Evolutionary conservation across 2,888 invertebrate genomes (phyloP).

Genomic region (Mesodorylaimus sp.): DNA sequence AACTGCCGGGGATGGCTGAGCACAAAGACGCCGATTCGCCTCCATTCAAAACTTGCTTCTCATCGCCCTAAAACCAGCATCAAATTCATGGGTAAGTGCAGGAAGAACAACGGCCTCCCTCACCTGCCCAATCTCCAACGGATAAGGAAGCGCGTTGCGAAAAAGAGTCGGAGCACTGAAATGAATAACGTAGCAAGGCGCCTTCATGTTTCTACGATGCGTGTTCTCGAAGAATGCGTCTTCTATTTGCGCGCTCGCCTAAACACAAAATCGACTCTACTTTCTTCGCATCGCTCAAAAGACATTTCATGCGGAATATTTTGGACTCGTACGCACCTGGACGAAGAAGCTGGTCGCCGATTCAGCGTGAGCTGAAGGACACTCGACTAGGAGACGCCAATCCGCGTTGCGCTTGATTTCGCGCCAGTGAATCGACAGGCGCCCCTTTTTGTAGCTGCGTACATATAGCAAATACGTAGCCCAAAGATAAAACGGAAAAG

Average conservation of each 20-base stretch:
- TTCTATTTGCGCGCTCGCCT: conserved; percentile 61
- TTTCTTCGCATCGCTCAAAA: too few species aligned
- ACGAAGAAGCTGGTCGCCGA: too few species aligned
- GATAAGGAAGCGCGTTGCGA: conserved; percentile 69
- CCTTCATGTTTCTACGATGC: conserved; percentile 55
- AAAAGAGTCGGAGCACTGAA: conserved; percentile 69
- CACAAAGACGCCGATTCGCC: conserved; percentile 22
- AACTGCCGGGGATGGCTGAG: conserved; percentile 23
- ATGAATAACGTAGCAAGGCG: conserved; percentile 63
- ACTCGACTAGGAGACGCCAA: too few species aligned
- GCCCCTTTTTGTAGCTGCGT: too few species aligned
- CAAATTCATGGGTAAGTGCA: not conserved
- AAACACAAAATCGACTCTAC: too few species aligned
- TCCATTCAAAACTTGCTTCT: conserved; percentile 18
- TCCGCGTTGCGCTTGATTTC: too few species aligned
- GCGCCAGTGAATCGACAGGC: too few species aligned
- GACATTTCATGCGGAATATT: too few species aligned
- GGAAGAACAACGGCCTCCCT: conserved; percentile 21
- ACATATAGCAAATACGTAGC: too few species aligned
- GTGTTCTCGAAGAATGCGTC: conserved; percentile 66
- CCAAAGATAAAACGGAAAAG: too few species aligned
- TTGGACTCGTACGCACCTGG: too few species aligned
- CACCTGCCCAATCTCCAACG: conserved; percentile 57
- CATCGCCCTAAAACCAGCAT: not conserved
- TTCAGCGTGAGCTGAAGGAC: too few species aligned